Conservation (phyloP, 2,113 vertebrate genomes). For the Ornithorhynchus anatinus region DNA sequence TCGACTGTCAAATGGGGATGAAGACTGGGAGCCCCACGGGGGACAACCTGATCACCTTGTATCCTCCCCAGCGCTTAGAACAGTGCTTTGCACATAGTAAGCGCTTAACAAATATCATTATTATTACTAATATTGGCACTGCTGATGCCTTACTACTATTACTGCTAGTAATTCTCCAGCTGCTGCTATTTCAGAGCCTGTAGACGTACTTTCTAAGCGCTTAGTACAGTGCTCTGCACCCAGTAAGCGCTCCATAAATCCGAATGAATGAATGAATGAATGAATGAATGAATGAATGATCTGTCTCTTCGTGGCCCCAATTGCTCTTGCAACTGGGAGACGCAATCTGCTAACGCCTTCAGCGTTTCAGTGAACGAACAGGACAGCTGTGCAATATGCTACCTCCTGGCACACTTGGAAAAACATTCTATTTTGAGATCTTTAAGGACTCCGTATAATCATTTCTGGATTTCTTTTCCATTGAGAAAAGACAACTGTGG, state of each 20-base stretch:
- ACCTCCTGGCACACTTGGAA: neutral
- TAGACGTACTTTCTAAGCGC: no score
- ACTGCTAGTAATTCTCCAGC: no score
- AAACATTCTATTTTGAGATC: neutral
- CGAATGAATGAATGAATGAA: rapidly evolving
- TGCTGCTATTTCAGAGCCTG: no score
- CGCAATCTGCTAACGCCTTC: neutral
- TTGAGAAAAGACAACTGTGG: neutral
- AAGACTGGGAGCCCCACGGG: no score
- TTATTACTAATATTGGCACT: no score
- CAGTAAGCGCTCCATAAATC: rapidly evolving
- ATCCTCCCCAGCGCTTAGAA: no score
- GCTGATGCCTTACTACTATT: no score
- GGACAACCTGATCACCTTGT: no score
- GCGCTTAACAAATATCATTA: no score
- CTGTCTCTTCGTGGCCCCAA: neutral
- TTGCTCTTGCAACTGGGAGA: neutral
- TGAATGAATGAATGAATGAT: neutral
- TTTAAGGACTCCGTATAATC: neutral
- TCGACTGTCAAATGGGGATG: no score
- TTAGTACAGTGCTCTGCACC: no score
- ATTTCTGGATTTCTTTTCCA: neutral
- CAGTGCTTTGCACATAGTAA: no score
- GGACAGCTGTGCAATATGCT: neutral
- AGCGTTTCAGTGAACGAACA: neutral